A percentile compares a stretch with the other conserved stretches of the same genome.
Conservation (phyloP, 2,113 vertebrate genomes). For the Dicaeum eximium region DNA sequence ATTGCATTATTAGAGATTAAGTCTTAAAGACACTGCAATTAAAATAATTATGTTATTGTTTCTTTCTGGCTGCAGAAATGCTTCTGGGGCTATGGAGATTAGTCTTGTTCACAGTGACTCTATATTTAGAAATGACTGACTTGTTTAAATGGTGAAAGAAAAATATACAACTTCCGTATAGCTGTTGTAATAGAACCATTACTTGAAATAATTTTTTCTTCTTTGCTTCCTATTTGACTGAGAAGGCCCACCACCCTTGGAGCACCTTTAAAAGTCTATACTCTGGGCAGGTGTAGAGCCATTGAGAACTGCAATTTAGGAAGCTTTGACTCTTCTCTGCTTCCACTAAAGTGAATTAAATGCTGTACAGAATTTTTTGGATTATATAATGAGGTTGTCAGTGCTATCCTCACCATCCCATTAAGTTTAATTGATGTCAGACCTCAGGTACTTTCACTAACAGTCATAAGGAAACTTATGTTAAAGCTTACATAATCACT, state of each 20-base stretch:
- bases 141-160: neutral
- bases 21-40: constrained; percentile 54
- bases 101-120: neutral
- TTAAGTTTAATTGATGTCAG: neutral
- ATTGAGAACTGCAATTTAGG: neutral
- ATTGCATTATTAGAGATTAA: constrained; percentile 54
- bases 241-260: neutral
- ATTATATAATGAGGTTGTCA: neutral
- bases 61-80: neutral
- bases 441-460: neutral
- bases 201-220: neutral
- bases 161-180: neutral
- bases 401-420: neutral
- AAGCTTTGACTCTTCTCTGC: neutral
- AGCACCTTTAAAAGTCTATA: neutral
- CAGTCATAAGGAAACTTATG: neutral
- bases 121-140: neutral
- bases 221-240: neutral
- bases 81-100: neutral
- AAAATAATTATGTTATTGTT: constrained; percentile 40
- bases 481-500: neutral
- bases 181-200: neutral
- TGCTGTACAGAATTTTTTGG: neutral
- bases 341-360: neutral
- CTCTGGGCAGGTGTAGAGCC: neutral